phyloP scores from a whole-genome alignment of 1,140 invertebrate species.

The Steinernema khuongi region DNA sequence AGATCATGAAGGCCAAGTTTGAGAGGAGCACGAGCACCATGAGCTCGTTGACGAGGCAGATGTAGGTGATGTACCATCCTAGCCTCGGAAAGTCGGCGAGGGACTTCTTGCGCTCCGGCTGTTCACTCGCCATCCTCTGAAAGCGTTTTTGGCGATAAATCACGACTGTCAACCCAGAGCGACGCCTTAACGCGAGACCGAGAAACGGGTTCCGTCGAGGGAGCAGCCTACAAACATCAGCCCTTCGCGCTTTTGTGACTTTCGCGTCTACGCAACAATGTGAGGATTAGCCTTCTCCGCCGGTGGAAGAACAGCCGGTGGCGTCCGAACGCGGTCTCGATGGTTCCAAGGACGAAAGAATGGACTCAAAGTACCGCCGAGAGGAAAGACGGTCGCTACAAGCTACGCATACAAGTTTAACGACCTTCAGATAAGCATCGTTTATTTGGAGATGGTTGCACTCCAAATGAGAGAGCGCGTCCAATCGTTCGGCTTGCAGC shows the following conservation, averaged over 20 bases:
- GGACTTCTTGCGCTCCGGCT: neutral
- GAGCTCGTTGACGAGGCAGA: neutral
- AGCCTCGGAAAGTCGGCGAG: neutral
- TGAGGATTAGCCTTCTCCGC: neutral
- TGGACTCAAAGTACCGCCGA: neutral
- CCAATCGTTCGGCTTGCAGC: neutral
- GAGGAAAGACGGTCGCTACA: neutral
- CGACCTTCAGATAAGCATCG: neutral
- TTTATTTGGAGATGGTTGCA: neutral
- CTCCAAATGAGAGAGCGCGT: neutral
- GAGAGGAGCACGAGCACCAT: neutral
- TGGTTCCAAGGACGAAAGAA: neutral
- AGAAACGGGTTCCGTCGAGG: too few relatives aligned
- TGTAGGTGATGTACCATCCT: neutral
- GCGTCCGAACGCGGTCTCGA: too few relatives aligned
- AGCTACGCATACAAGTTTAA: constrained; percentile 13
- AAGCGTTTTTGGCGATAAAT: neutral
- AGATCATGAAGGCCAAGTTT: neutral
- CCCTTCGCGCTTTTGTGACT: too few relatives aligned
- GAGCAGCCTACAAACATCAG: too few relatives aligned
- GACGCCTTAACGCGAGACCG: too few relatives aligned
- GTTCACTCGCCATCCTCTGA: neutral
- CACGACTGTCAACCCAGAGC: too few relatives aligned
- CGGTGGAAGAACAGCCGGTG: too few relatives aligned
- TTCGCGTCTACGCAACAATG: too few relatives aligned